Evolutionary conservation across 2,888 invertebrate genomes (phyloP).

Genomic region (Syrphus vitripennis): DNA sequence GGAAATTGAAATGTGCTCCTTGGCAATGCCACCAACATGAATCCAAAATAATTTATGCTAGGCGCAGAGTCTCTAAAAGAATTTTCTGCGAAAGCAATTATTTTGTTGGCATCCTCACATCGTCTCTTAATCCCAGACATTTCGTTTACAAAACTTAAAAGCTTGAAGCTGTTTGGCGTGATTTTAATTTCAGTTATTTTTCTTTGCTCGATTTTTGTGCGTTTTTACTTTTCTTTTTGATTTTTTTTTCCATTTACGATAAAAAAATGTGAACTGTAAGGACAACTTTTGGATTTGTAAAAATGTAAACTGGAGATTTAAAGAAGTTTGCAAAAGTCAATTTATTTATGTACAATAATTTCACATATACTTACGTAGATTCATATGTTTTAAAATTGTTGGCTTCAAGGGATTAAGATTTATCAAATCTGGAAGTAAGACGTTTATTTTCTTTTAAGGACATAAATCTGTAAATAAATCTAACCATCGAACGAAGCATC

Average conservation of each 20-base stretch:
- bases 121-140: slow-evolving; percentile 45
- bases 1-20: slow-evolving; percentile 64
- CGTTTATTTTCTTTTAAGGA: too few species aligned
- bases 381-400: too few species aligned
- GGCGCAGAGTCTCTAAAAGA: slow-evolving; percentile 57
- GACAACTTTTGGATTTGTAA: neutral
- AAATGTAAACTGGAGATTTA: neutral
- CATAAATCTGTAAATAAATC: too few species aligned
- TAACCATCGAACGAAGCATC: too few species aligned
- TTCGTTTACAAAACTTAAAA: slow-evolving; percentile 57
- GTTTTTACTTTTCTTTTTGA: slow-evolving; percentile 21
- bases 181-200: slow-evolving; percentile 62
- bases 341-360: too few species aligned
- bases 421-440: too few species aligned
- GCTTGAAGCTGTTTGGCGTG: slow-evolving; percentile 62
- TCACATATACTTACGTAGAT: too few species aligned
- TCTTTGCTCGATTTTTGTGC: slow-evolving; percentile 43
- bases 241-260: neutral
- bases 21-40: slow-evolving; percentile 15
- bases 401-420: too few species aligned
- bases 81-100: slow-evolving; percentile 64
- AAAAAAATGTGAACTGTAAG: neutral
- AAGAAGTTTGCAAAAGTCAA: too few species aligned
- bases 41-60: slow-evolving; percentile 65
- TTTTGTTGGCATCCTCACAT: slow-evolving; percentile 64